These are phyloP conservation scores for Oreohelix idahoensis DNA, from an alignment of 1,140 invertebrate species.

Conservation along the genomic window DNA sequence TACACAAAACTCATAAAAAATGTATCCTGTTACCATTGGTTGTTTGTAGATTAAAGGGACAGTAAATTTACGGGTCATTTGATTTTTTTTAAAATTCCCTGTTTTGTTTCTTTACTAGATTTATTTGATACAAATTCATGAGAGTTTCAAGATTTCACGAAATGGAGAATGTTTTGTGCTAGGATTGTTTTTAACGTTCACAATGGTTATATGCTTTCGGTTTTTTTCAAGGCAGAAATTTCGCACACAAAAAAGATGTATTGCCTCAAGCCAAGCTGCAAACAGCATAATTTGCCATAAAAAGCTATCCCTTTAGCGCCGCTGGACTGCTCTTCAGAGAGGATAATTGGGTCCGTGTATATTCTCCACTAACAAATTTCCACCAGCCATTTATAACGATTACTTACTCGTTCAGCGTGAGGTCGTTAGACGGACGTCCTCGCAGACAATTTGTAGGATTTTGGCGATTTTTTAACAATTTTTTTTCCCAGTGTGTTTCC, in stretches of 20 bases:
- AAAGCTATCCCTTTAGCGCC: conserved; percentile 2
- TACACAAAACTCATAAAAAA: too few species aligned
- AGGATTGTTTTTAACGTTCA: too few species aligned
- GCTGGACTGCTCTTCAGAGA: not conserved
- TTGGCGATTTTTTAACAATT: not conserved
- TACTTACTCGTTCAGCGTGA: not conserved
- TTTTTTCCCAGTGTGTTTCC: not conserved
- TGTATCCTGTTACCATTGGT: too few species aligned
- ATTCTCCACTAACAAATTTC: conserved; percentile 3
- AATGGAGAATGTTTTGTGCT: too few species aligned
- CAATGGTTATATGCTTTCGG: too few species aligned
- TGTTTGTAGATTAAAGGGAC: too few species aligned
- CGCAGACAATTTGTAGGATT: not conserved
- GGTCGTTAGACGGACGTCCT: not conserved
- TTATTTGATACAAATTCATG: too few species aligned
- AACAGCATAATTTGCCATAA: not conserved
- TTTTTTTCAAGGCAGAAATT: too few species aligned
- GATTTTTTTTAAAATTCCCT: too few species aligned
- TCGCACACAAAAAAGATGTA: not conserved
- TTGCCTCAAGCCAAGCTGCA: not conserved
- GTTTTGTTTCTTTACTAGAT: too few species aligned
- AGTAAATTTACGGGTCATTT: too few species aligned
- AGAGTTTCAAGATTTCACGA: too few species aligned
- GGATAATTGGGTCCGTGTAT: conserved; percentile 5
- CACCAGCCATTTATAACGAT: conserved; percentile 5